These are phyloP conservation scores for Epicampocera succincta DNA, from an alignment of 2,888 invertebrate species.

Conservation along the genomic window DNA sequence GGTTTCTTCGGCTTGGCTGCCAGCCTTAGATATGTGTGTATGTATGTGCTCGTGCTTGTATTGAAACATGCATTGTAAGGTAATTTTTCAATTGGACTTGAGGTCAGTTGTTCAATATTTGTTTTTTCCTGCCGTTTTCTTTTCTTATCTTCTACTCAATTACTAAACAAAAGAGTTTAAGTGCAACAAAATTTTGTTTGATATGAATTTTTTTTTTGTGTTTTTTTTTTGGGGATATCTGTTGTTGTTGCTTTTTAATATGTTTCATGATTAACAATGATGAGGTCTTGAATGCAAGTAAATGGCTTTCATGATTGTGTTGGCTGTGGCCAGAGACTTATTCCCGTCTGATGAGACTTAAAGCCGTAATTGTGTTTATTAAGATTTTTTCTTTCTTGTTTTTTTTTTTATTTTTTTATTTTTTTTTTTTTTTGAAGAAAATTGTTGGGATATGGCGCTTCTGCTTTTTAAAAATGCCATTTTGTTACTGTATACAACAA, in stretches of 20 bases:
- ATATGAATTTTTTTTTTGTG: constrained; percentile 21
- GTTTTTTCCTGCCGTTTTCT: constrained; percentile 24
- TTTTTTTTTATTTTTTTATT: too few relatives aligned
- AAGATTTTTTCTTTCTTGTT: constrained; percentile 11
- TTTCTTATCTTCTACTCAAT: constrained; percentile 63
- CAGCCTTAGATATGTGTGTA: background rate
- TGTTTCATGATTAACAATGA: constrained; percentile 59
- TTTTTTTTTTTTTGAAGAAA: too few relatives aligned
- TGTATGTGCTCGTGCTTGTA: too few relatives aligned
- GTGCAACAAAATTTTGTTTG: constrained; percentile 35
- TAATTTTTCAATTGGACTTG: constrained; percentile 63
- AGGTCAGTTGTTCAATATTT: constrained; percentile 49
- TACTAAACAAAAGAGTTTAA: constrained; percentile 67
- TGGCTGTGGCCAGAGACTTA: background rate
- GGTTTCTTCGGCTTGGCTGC: constrained; percentile 29
- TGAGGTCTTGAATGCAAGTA: constrained; percentile 46
- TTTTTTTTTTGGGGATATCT: too few relatives aligned
- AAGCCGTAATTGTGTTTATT: constrained; percentile 24
- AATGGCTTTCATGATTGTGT: constrained; percentile 32
- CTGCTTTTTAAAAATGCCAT: constrained; percentile 32
- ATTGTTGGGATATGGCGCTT: constrained; percentile 50
- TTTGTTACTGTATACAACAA: constrained; percentile 18
- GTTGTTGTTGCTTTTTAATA: background rate
- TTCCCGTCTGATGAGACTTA: constrained; percentile 18
- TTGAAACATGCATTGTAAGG: constrained; percentile 47